phyloP scores from a whole-genome alignment of 2,113 vertebrate genomes.

The Plecotus auritus region DNA sequence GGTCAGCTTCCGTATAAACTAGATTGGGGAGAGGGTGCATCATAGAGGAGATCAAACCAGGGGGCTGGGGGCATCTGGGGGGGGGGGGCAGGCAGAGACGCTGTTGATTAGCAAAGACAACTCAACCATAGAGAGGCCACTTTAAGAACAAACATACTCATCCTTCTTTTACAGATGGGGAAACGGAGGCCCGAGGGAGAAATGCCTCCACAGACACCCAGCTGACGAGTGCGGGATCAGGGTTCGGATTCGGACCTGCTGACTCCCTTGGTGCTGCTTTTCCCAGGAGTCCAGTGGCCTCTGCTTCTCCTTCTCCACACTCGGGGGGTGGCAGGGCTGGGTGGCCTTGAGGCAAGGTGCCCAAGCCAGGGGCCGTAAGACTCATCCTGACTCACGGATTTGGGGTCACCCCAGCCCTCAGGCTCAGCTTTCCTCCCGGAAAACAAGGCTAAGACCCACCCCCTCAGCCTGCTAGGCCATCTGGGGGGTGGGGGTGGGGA shows the following conservation, averaged over 20 bases:
- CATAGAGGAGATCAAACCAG: not conserved
- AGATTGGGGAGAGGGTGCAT: too few species aligned
- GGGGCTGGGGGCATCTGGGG: not conserved
- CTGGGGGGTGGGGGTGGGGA: fast-evolving
- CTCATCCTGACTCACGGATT: not conserved
- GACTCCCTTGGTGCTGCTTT: not conserved
- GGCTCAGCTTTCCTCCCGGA: not conserved
- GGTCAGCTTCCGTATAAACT: not conserved
- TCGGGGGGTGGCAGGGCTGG: not conserved
- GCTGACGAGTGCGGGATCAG: not conserved
- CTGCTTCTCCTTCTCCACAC: too few species aligned
- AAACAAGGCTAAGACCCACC: not conserved
- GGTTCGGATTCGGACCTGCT: not conserved
- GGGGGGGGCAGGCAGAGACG: not conserved
- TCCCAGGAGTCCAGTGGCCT: not conserved
- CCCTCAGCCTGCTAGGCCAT: not conserved
- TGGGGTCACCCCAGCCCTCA: not conserved
- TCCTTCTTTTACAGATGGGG: not conserved
- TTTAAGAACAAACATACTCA: not conserved
- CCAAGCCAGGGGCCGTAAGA: not conserved
- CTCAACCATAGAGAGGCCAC: not conserved
- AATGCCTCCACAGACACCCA: not conserved
- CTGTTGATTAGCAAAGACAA: not conserved
- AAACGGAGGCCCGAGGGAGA: not conserved
- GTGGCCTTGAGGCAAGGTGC: not conserved